Conservation (phyloP, 2,797 vertebrate species). For the Rhinoraja longicauda region DNA sequence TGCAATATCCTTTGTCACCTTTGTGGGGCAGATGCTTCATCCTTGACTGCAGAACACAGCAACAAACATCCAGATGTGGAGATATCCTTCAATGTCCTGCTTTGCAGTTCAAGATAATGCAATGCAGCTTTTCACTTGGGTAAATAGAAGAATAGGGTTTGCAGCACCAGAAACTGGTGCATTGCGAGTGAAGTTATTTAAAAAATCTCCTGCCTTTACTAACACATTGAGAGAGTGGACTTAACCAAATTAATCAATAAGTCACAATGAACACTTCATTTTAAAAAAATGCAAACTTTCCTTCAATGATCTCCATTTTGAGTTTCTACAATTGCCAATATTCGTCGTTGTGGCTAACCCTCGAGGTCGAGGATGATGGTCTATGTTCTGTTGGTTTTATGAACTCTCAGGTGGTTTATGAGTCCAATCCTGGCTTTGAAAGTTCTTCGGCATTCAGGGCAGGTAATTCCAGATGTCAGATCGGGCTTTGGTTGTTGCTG, state of each 20-base stretch:
- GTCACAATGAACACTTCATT: not conserved
- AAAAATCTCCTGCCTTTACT: not conserved
- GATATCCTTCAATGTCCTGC: not conserved
- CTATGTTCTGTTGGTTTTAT: too few relatives aligned
- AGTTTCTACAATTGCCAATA: not conserved
- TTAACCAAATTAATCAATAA: not conserved
- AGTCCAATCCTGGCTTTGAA: too few relatives aligned
- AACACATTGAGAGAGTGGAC: not conserved
- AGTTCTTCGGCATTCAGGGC: too few relatives aligned
- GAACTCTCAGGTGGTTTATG: too few relatives aligned
- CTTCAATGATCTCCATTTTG: not conserved
- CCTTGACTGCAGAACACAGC: not conserved
- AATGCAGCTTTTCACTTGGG: not conserved
- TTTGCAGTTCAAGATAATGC: too few relatives aligned
- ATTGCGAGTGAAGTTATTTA: not conserved
- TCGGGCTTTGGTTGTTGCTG: too few relatives aligned
- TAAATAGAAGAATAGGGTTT: not conserved
- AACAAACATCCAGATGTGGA: not conserved
- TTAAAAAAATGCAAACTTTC: not conserved
- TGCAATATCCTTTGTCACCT: not conserved
- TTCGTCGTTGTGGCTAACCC: too few relatives aligned
- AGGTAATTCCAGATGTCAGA: too few relatives aligned
- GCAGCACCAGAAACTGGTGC: not conserved
- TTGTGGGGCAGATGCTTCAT: not conserved
- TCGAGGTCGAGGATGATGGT: too few relatives aligned